Percentiles rank a stretch among this genome's conserved stretches.
Evolutionary conservation across 2,888 invertebrate genomes (phyloP).

Genomic region (Brachyopa scutellaris): DNA sequence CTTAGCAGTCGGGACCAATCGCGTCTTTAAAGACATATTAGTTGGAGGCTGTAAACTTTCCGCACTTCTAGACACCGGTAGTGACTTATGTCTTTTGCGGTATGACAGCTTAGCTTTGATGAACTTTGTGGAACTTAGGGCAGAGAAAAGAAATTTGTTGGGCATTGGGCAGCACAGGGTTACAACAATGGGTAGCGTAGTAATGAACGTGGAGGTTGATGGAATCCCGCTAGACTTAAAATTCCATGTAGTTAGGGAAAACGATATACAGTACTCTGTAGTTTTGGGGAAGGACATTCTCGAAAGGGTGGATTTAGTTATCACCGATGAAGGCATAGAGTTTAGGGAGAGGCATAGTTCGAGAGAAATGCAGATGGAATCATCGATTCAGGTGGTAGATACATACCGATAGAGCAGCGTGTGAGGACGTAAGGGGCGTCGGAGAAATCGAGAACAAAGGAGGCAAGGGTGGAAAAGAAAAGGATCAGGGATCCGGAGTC

Average conservation of each 20-base stretch:
- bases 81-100: conserved; percentile 7
- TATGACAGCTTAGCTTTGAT: not conserved
- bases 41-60: not conserved
- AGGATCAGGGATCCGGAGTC: not conserved
- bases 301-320: too few species aligned
- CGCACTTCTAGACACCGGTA: conserved; percentile 30
- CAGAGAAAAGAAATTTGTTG: conserved; percentile 3
- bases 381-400: not conserved
- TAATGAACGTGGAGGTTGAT: not conserved
- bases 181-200: conserved; percentile 3
- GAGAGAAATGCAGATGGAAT: not conserved
- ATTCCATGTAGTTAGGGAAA: conserved; percentile 15
- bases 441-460: not conserved
- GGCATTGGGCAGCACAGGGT: not conserved
- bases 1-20: not conserved
- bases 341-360: not conserved
- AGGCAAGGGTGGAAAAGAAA: too few species aligned
- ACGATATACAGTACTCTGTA: conserved; percentile 8
- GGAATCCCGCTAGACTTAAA: not conserved
- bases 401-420: not conserved
- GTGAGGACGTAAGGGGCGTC: not conserved
- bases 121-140: not conserved
- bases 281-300: too few species aligned
- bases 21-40: not conserved
- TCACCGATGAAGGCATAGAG: conserved; percentile 16